Evolutionary conservation across 2,797 vertebrate species (phyloP), one percentile per base, ranked within the genome.

Genomic region (Gymnocypris eckloni): DNA sequence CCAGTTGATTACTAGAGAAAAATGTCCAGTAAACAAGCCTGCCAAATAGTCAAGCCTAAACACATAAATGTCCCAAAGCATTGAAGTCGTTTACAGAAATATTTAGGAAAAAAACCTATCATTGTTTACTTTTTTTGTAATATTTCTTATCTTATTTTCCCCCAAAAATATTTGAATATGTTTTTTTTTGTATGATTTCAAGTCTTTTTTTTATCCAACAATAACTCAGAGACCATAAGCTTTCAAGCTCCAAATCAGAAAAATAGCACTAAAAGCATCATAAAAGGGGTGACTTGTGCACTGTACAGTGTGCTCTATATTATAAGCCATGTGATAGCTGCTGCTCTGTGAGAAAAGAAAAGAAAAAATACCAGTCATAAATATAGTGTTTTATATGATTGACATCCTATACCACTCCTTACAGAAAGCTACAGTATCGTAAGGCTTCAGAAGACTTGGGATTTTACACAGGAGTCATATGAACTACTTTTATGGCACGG

Each of bases 11-110:
- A 4, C 50, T 6, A 39, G 7, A 77, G 52, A 56, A 39, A 56
- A 77, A 33, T 8, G 13, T 9, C 20, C 28, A 56, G 33, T 56
- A 56, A 39, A 6, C 16, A 22, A 22, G 73, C 20, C 18, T 4
- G 18, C 28, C 5, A 20, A 76, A 37, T 54, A 33, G 45, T 33
- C 18, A 8, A 13, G 11, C 3, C 0, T 22, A 54, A 76, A 33
- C 12, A 6, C 50, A 22, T 33, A 52, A 37, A 52, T 52, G 48
- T 76, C 33, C 33, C 16, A 37, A 76, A 0, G 45, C 7, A 33
- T 5, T 28, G 48, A 48, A 48, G n/a, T 73, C 50, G 71, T 75
- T 37, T 76, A 54, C 33, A 75, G 45, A 16, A 75, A 72, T 72
- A 45, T 33, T 54, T 54, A 54, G 16, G 52, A 54, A 25, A 59